These are phyloP conservation scores for Phalacrocorax aristotelis DNA, from an alignment of 2,113 vertebrate species.

Conservation along the genomic window DNA sequence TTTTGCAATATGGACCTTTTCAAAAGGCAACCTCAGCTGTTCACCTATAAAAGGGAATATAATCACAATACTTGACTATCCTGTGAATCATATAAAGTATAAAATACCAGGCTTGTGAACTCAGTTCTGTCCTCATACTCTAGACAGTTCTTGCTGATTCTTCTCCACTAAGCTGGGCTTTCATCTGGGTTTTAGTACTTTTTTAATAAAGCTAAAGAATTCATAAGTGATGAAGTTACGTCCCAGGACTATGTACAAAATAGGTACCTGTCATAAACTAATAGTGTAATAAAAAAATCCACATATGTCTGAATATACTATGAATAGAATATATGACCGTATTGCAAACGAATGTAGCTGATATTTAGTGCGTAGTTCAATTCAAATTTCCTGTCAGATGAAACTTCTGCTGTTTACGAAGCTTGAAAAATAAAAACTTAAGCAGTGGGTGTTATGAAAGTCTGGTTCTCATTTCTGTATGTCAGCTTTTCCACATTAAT, in stretches of 20 bases:
- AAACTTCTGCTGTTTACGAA: not conserved
- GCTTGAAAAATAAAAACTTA: conserved; percentile 10
- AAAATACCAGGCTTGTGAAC: not conserved
- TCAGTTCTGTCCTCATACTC: not conserved
- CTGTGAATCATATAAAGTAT: not conserved
- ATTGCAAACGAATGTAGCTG: not conserved
- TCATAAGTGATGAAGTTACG: not conserved
- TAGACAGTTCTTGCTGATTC: not conserved
- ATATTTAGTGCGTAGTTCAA: not conserved
- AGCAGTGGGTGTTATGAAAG: not conserved
- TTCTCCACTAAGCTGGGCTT: not conserved
- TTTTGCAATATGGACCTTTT: not conserved
- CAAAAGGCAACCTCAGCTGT: not conserved
- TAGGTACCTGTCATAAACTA: not conserved
- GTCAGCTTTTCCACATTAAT: conserved; percentile 31
- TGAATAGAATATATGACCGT: not conserved
- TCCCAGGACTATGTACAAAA: not conserved
- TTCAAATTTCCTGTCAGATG: not conserved
- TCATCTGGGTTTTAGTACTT: not conserved
- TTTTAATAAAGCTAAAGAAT: not conserved
- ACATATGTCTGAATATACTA: not conserved
- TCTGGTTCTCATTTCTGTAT: not conserved
- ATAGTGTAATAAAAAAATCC: not conserved
- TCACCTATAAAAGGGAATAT: not conserved
- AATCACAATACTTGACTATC: not conserved